Base-by-base conservation (phyloP, 2,113 vertebrate species). In the Lichenostomus cassidix region DNA sequence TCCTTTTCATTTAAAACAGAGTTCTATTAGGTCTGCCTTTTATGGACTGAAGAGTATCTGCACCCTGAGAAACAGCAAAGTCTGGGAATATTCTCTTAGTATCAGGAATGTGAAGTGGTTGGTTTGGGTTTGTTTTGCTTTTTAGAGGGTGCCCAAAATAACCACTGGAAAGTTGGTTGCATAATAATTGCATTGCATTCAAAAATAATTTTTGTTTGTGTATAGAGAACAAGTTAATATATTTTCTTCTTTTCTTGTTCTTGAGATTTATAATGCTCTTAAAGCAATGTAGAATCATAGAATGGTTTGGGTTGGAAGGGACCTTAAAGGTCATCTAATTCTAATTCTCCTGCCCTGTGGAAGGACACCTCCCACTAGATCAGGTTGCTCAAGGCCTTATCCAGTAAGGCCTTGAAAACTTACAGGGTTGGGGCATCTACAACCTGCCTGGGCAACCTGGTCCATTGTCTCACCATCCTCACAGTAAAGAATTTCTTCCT, bases 31-130 rank as follows among this genome's bases (percentile, higher is more conserved):
- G 28, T 69, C 90, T 79, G 62, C 78, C 46, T 88, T 85, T 83
- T 23, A 83, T 69, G 59, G 63, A 50, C 50, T 55, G 33, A 42
- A 35, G 25, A 76, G 16, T 39, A n/a, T 83, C 59, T 49, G 63
- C 92, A 78, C 42, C 46, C 50, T 93, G 85, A 94, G 90, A 96
- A 91, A 76, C 39, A 60, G 52, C 39, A 37, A 79, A 52, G 92
- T 64, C 70, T 87, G 49, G n/a, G 68, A 92, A 85, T 85, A 86
- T 63, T 83, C 28, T 28, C 15, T 65, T 83, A 18, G 41, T 62
- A 77, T 58, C 25, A 65, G 70, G 85, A 91, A 92, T 87, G 78
- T 49, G 18, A 89, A 94, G 31, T 82, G 42, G 13, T 58, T 44
- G 29, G 63, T 84, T 80, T 23, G 49, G 28, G 65, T 35, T 88